Evolutionary conservation across 2,113 vertebrate species (phyloP).

Genomic region (Odocoileus virginianus): DNA sequence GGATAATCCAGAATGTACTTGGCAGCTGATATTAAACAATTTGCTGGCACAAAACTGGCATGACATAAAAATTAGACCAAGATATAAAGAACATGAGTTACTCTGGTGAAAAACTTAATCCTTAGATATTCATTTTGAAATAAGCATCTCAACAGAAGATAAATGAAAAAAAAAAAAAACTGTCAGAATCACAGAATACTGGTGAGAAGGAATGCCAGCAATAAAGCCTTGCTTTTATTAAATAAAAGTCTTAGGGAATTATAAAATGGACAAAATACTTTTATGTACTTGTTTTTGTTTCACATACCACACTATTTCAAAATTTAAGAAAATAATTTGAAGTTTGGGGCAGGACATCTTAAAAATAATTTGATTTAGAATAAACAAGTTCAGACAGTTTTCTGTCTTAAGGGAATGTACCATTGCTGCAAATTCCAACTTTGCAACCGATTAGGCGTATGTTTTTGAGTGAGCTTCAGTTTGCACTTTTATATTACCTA

Average conservation of each 20-base stretch:
- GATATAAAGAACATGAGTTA: neutral
- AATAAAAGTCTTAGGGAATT: neutral
- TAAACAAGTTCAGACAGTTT: neutral
- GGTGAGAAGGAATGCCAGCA: neutral
- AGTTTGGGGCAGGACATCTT: neutral
- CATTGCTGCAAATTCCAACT: neutral
- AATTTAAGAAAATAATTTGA: neutral
- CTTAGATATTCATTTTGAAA: conserved; percentile 2
- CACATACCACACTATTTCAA: neutral
- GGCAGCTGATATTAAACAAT: neutral
- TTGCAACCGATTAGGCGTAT: neutral
- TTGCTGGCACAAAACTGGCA: neutral
- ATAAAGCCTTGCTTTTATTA: neutral
- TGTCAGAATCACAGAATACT: neutral
- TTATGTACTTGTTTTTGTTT: neutral
- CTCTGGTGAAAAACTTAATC: neutral
- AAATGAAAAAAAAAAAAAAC: neutral
- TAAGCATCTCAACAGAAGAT: neutral
- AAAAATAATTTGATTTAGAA: conserved; percentile 14
- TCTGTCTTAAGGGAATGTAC: neutral
- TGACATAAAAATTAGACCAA: neutral
- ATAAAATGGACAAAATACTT: neutral
- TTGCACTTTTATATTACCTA: neutral
- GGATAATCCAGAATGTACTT: neutral
- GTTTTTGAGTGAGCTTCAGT: neutral